A percentile compares a stretch with the other conserved stretches of the same genome.
These are phyloP conservation scores for Apostichopus californicus DNA, from an alignment of 35 echinoderm and acorn worm genomes.

Conservation along the genomic window DNA sequence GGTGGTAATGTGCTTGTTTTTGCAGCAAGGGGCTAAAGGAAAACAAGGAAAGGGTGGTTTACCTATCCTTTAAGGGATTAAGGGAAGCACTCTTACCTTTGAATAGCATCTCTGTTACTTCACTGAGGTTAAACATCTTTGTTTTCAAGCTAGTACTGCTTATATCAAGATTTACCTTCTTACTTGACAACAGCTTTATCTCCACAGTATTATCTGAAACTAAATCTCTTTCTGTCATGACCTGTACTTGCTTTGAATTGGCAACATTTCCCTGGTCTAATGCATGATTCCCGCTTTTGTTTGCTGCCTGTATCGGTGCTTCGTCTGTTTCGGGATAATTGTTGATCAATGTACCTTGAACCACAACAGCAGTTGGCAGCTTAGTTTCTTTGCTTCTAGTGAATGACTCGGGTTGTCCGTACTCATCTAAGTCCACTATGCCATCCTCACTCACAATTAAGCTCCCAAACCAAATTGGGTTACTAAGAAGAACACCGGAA, in stretches of 20 bases:
- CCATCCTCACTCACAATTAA: slow-evolving; percentile 8
- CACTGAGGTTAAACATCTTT: neutral
- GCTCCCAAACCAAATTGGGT: slow-evolving; percentile 20
- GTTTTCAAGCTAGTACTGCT: neutral
- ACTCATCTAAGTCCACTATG: neutral
- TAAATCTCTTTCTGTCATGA: neutral
- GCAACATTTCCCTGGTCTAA: neutral
- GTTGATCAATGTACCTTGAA: neutral
- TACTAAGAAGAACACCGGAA: neutral
- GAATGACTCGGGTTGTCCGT: too few relatives aligned
- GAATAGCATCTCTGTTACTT: slow-evolving; percentile 21
- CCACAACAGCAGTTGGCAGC: neutral
- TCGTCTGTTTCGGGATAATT: too few relatives aligned
- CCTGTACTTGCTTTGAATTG: neutral
- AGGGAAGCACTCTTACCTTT: slow-evolving; percentile 25
- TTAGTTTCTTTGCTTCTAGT: neutral
- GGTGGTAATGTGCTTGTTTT: too few relatives aligned
- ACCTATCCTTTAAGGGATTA: too few relatives aligned
- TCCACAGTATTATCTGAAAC: neutral
- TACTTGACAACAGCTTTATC: neutral
- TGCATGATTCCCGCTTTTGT: neutral
- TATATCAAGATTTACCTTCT: neutral
- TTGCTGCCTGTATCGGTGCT: neutral
- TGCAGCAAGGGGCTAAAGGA: too few relatives aligned
- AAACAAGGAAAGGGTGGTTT: too few relatives aligned